These are phyloP conservation scores for Grantiella picta DNA, from an alignment of 2,113 vertebrate species.

Conservation along the genomic window DNA sequence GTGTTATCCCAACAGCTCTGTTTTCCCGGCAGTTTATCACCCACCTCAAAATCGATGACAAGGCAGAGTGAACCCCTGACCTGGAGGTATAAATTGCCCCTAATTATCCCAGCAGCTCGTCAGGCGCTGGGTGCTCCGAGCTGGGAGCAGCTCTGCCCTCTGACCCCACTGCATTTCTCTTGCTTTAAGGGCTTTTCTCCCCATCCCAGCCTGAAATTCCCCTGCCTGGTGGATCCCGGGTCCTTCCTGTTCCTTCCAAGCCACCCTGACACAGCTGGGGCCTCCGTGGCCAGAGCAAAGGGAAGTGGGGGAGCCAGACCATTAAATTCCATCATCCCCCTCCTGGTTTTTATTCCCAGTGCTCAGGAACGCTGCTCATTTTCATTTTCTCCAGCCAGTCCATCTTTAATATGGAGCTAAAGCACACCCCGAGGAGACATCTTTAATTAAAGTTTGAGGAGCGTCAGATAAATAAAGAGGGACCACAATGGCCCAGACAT, in stretches of 20 bases:
- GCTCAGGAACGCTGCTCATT: not conserved
- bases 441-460: slow-evolving; percentile 49
- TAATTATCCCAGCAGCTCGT: slow-evolving; percentile 47
- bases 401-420: not conserved
- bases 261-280: not conserved
- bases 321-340: not conserved
- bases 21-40: slow-evolving; percentile 60
- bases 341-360: not conserved
- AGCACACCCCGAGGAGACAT: not conserved
- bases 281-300: fast-evolving
- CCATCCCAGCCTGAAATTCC: not conserved
- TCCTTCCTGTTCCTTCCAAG: not conserved
- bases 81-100: slow-evolving; percentile 62
- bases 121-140: not conserved
- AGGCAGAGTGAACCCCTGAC: slow-evolving; percentile 40
- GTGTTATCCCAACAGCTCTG: not conserved
- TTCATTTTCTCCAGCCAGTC: slow-evolving; percentile 3
- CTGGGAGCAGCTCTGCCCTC: slow-evolving; percentile 32
- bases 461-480: slow-evolving; percentile 17
- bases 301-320: fast-evolving
- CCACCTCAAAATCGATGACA: slow-evolving; percentile 62
- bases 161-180: slow-evolving; percentile 33
- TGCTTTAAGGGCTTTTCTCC: slow-evolving; percentile 38
- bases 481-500: not conserved
- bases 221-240: fast-evolving